Base-by-base conservation (phyloP, 2,113 vertebrate genomes). In the Paracanthobrama guichenoti region DNA sequence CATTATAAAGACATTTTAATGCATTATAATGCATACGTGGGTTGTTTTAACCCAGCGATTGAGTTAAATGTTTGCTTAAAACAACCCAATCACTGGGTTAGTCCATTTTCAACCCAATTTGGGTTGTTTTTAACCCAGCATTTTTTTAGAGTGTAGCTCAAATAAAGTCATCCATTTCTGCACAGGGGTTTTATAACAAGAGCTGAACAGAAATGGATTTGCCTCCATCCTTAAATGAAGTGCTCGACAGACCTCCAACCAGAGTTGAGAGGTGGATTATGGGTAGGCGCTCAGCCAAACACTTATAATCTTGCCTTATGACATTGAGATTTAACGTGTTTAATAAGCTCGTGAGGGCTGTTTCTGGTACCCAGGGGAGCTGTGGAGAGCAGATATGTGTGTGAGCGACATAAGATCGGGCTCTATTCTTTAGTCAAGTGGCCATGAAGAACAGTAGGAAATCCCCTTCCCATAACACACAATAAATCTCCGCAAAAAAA, bases 321-420 rank as follows among this genome's bases (percentile, higher is more conserved):
- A 64, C 57, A 64, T 79, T 48, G 59, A 66, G 78, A 44, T 80
- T 26, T 46, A 62, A 80, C 66, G 77, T 79, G 59, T 80, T 64
- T 79, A 66, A 80, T 48, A 80, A 48, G 78, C 78, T 66, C 1
- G 9, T 20, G 78, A 22, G 78, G 16, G 31, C 59, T 79, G 42
- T 22, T 62, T 64, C 35, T 62, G 57, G 55, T 60, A 24, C 35
- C 35, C 76, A 39, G 77, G 77, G 59, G 42, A 66, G 14, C 78
- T 66, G 78, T 48, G 50, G n/a, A 82, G 50, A 60, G 57, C 46
- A 75, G 74, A 82, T 69, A 66, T 62, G 62, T 69, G 62, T 74
- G 60, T 79, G 74, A 57, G 83, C 85, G 90, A 92, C 91, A 86
- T 91, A 86, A 90, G 90, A 91, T 93, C 88, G 90, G n/a, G 82